These are phyloP conservation scores for Brachyistius frenatus DNA, from an alignment of 2,113 vertebrate species.

Conservation along the genomic window DNA sequence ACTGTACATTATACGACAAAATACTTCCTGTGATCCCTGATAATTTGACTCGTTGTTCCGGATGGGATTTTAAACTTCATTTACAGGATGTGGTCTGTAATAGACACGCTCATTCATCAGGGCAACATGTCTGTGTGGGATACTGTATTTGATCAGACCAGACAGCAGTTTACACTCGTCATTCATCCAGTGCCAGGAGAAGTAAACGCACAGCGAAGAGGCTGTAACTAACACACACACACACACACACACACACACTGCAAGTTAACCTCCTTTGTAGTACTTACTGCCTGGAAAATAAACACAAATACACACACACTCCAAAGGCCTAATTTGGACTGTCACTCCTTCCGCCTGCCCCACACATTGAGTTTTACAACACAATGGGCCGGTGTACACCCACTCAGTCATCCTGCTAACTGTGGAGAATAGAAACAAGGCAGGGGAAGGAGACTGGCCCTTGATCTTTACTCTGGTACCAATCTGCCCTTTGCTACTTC, in stretches of 20 bases:
- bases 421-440: conserved; percentile 20
- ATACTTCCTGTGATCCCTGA: too few relatives aligned
- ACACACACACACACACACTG: conserved; percentile 13
- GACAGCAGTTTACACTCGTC: too few relatives aligned
- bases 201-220: conserved; percentile 35
- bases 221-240: background rate
- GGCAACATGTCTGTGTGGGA: too few relatives aligned
- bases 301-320: conserved; percentile 23
- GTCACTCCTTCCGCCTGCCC: conserved; percentile 22
- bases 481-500: conserved; percentile 14
- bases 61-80: too few relatives aligned
- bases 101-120: too few relatives aligned
- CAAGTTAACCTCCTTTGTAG: conserved; percentile 8
- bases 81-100: too few relatives aligned
- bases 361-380: conserved; percentile 13
- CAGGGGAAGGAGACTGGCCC: conserved; percentile 5
- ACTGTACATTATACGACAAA: too few relatives aligned
- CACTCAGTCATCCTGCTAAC: conserved; percentile 38
- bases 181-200: background rate
- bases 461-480: conserved; percentile 34
- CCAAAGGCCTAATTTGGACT: conserved; percentile 38
- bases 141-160: too few relatives aligned
- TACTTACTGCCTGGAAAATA: conserved; percentile 20
- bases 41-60: too few relatives aligned
- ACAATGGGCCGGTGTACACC: conserved; percentile 65